Evolutionary conservation across 92 coral and sea anemone species (phyloP).

Genomic region (Phenganax stokvisi): DNA sequence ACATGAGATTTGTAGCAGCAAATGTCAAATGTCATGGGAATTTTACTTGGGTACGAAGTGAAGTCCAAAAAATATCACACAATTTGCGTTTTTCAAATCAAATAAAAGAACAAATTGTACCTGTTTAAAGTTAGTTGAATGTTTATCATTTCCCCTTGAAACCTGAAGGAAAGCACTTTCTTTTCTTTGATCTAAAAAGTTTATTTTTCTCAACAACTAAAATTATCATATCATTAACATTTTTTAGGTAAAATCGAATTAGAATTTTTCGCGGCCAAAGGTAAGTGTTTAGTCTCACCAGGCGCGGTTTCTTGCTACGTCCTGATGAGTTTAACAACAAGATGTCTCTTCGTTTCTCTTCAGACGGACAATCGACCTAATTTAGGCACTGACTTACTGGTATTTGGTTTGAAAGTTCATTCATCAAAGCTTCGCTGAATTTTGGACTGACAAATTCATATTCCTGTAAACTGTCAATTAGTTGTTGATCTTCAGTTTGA

Average conservation of each 20-base stretch:
- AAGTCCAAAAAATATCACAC: not conserved
- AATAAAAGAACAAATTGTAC: not conserved
- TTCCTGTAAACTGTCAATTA: conserved; percentile 25
- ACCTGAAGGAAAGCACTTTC: not conserved
- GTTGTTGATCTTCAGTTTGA: conserved; percentile 3
- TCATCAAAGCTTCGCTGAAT: not conserved
- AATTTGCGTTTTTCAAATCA: not conserved
- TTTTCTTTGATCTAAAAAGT: conserved; percentile 8
- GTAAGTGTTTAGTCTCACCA: no score
- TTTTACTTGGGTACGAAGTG: no score
- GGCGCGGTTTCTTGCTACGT: no score
- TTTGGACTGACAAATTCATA: conserved; percentile 9
- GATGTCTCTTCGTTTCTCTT: no score
- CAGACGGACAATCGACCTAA: no score
- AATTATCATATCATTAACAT: no score
- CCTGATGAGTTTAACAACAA: no score
- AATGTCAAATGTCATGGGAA: no score
- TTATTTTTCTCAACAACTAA: not conserved
- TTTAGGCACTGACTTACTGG: not conserved
- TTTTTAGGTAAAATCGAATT: no score
- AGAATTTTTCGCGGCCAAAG: no score
- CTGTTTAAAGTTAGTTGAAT: not conserved
- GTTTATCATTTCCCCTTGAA: not conserved
- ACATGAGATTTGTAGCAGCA: no score
- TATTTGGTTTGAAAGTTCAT: not conserved